A percentile compares a stretch with the other conserved stretches of the same genome.
Conservation (phyloP, 2,797 vertebrate genomes). For the Tiaroga cobitis region DNA sequence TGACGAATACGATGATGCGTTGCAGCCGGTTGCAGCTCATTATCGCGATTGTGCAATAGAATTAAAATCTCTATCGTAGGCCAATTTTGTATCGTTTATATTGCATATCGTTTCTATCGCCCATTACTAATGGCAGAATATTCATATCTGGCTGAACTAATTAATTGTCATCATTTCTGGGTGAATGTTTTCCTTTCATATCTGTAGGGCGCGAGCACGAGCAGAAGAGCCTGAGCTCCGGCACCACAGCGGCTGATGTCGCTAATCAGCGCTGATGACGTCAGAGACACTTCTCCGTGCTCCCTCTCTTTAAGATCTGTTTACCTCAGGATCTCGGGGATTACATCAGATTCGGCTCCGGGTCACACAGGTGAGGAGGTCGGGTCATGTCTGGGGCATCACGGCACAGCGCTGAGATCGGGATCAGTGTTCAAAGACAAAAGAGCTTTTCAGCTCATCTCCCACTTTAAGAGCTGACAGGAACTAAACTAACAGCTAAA, state of each 20-base stretch:
- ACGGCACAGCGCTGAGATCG: neutral
- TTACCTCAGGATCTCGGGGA: conserved; percentile 18
- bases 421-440: conserved; percentile 8
- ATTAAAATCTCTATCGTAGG: too few species aligned
- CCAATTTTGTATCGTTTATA: too few species aligned
- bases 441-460: conserved; percentile 27
- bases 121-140: neutral
- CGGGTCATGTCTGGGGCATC: conserved; percentile 43
- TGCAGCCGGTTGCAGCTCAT: too few species aligned
- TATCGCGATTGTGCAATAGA: too few species aligned
- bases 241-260: neutral
- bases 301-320: neutral
- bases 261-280: neutral
- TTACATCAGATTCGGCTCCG: conserved; percentile 45
- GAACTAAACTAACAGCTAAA: conserved; percentile 3
- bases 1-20: too few species aligned
- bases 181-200: neutral
- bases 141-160: too few species aligned
- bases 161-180: neutral
- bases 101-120: too few species aligned
- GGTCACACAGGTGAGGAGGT: conserved; percentile 22
- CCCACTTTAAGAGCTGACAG: conserved; percentile 15
- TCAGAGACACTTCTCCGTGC: neutral
- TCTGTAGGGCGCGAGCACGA: neutral
- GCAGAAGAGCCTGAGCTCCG: neutral